Base-by-base conservation (phyloP, 2,113 vertebrate species). In the Etheostoma spectabile region DNA sequence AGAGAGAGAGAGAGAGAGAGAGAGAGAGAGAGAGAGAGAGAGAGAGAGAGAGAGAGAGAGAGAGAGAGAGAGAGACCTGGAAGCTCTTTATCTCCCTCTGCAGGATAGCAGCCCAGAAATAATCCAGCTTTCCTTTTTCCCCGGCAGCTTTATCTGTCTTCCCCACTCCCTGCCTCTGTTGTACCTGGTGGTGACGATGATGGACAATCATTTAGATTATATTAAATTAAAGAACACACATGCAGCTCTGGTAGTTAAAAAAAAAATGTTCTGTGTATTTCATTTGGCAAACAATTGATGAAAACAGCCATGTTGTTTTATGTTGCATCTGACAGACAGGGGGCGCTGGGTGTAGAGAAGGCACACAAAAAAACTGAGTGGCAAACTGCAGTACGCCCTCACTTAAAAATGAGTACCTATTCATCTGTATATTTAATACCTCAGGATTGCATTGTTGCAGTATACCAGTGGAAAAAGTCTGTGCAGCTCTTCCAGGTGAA, bases 51-150 rank as follows among this genome's bases (percentile, higher is more conserved):
- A n/a, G n/a, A n/a, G n/a, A n/a, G n/a, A n/a, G n/a, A n/a, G n/a
- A n/a, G n/a, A n/a, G 33, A 16, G 56, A 27, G 15, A 52, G 52
- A 66, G 49, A 60, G 48, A 67, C 24, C 27, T 63, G 42, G 49
- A 30, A 81, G 86, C 84, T 89, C 88, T 90, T 79, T 86, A 86
- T 73, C 87, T 57, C 83, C 91, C 84, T 86, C 91, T 93, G 66
- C 77, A 88, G 92, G 91, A 83, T 45, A 63, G 62, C 46, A 48
- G 15, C 1, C 18, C 12, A 27, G 45, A 67, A 66, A 77, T 63
- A 52, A 83, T 55, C 24, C 77, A 55, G 45, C 35, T 77, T 21
- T 46, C 14, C 19, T 78, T 42, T 89, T 51, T 30, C 60, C 45
- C 38, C 38, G 18, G 55, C 45, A 27, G 66, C 2, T 70, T 53